Conservation (phyloP, 2,797 vertebrate species). For the Emydoidea blandingii region DNA sequence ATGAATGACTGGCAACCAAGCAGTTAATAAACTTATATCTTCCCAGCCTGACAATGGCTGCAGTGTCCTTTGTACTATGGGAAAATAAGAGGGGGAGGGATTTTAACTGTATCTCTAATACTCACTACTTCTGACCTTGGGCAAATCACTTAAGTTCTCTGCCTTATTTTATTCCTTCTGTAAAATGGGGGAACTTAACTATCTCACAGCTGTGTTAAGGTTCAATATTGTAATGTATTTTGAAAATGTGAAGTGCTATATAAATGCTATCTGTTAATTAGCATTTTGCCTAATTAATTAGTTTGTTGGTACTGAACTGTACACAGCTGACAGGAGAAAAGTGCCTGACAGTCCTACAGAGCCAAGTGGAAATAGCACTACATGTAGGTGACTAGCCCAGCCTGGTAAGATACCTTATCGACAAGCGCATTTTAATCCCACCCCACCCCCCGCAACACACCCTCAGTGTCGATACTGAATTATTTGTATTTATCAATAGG, state of each 20-base stretch:
- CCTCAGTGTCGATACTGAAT: background rate
- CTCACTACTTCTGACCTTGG: accelerated
- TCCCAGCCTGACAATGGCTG: background rate
- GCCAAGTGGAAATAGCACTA: background rate
- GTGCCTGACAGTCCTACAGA: background rate
- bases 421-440: background rate
- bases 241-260: background rate
- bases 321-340: background rate
- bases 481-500: conserved; percentile 40
- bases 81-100: background rate
- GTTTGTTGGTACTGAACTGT: accelerated
- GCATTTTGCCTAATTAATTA: background rate
- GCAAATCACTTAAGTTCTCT: background rate
- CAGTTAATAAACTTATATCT: background rate
- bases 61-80: background rate
- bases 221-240: background rate
- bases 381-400: too few relatives aligned
- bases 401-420: background rate
- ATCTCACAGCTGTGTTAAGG: background rate
- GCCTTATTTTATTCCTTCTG: background rate
- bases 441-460: background rate
- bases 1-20: background rate
- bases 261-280: background rate
- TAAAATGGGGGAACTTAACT: background rate
- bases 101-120: background rate